phyloP scores from a whole-genome alignment of 1,140 invertebrate genomes.

The Chironomus tepperi region DNA sequence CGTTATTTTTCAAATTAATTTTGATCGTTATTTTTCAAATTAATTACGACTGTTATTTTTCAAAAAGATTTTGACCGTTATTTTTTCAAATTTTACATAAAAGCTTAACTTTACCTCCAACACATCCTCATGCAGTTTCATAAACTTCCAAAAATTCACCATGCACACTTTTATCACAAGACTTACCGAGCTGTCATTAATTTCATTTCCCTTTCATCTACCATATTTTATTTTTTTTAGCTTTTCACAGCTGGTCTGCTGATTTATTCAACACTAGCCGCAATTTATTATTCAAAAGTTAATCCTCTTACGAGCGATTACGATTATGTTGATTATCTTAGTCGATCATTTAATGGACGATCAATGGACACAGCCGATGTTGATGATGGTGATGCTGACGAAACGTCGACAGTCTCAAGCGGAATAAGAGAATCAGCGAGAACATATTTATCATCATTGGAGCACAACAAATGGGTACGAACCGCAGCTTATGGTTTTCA shows the following conservation, averaged over 20 bases:
- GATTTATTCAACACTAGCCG: constrained; percentile 71
- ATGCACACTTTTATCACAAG: no score
- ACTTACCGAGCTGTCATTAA: no score
- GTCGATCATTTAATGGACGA: constrained; percentile 44
- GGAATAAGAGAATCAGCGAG: constrained; percentile 26
- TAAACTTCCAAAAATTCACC: no score
- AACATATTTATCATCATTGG: constrained; percentile 26
- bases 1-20: no score
- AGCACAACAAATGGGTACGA: constrained; percentile 31
- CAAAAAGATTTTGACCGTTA: no score
- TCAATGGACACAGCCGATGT: constrained; percentile 43
- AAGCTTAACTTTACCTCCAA: no score
- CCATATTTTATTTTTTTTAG: constrained; percentile 43
- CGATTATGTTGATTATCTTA: constrained; percentile 60
- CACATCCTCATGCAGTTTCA: no score
- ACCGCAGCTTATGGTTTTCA: constrained; percentile 33
- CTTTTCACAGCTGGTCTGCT: constrained; percentile 64
- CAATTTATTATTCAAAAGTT: constrained; percentile 76
- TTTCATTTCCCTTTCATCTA: background rate
- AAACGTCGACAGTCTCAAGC: background rate
- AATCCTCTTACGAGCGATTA: constrained; percentile 65
- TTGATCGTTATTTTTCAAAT: no score
- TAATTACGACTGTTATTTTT: no score
- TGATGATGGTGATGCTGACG: constrained; percentile 34
- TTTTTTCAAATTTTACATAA: no score